A percentile compares a stretch with the other conserved stretches of the same genome.
phyloP scores from a whole-genome alignment of 2,797 vertebrate genomes.

The Chanos chanos region DNA sequence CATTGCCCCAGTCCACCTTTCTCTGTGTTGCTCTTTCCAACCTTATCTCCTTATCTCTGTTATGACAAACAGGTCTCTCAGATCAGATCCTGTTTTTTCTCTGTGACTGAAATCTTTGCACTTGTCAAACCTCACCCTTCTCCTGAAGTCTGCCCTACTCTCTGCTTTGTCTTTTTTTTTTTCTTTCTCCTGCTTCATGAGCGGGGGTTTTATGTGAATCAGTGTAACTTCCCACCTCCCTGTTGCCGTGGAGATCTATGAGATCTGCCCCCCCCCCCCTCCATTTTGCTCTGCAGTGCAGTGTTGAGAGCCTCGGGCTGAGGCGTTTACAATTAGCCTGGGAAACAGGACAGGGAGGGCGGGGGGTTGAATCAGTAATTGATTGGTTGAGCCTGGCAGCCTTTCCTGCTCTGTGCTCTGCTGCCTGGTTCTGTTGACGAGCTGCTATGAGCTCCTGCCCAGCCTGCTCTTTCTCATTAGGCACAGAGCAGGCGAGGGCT shows the following conservation, averaged over 20 bases:
- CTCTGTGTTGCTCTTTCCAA: too few relatives aligned
- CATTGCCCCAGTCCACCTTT: too few relatives aligned
- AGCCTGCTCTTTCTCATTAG: slow-evolving; percentile 71
- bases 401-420: slow-evolving; percentile 25
- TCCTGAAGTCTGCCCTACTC: not conserved
- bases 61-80: too few relatives aligned
- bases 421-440: slow-evolving; percentile 29
- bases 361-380: slow-evolving; percentile 46
- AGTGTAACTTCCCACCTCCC: slow-evolving; percentile 12
- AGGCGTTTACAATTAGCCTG: slow-evolving; percentile 16
- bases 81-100: not conserved
- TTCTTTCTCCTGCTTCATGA: slow-evolving; percentile 3
- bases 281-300: slow-evolving; percentile 1
- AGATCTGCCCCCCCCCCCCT: not conserved
- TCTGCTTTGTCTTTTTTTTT: slow-evolving; percentile 9
- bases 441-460: slow-evolving; percentile 34
- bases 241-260: slow-evolving; percentile 25
- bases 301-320: slow-evolving; percentile 26
- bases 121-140: not conserved
- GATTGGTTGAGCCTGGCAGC: slow-evolving; percentile 48
- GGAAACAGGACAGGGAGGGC: not conserved
- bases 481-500: slow-evolving; percentile 56
- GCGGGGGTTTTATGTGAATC: slow-evolving; percentile 16
- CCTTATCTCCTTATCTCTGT: too few relatives aligned
- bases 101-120: not conserved